Evolutionary conservation across 1,140 invertebrate genomes (phyloP).

Genomic region (Plectus sambesii): DNA sequence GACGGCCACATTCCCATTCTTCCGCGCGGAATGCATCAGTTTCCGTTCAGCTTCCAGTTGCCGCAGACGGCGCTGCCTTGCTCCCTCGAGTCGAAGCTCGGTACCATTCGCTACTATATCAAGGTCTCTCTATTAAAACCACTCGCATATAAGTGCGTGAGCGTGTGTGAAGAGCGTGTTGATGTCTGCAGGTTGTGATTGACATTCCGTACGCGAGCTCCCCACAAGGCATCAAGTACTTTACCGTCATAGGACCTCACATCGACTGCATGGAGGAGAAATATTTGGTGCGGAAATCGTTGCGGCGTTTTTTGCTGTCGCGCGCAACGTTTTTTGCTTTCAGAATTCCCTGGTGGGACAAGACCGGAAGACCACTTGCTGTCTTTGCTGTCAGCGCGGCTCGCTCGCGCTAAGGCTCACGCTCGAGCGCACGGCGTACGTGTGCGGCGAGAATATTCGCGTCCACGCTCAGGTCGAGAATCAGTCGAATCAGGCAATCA

Average conservation of each 20-base stretch:
- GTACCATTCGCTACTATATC: constrained; percentile 58
- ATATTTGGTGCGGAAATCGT: constrained; percentile 57
- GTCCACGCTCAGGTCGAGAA: constrained; percentile 66
- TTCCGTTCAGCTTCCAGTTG: constrained; percentile 65
- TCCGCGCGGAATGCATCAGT: constrained; percentile 62
- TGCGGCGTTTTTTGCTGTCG: constrained; percentile 6
- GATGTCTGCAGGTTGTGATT: constrained; percentile 65
- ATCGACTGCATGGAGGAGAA: constrained; percentile 76
- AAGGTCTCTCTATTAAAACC: constrained; percentile 6
- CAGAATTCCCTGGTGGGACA: constrained; percentile 63
- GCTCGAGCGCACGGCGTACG: constrained; percentile 65
- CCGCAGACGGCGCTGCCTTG: constrained; percentile 66
- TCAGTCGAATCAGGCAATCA: constrained; percentile 61
- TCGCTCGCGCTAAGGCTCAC: constrained; percentile 59
- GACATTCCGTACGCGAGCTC: constrained; percentile 72
- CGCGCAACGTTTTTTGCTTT: constrained; percentile 26
- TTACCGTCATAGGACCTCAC: constrained; percentile 68
- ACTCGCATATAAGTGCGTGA: not conserved
- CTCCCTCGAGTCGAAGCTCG: constrained; percentile 67
- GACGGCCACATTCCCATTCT: constrained; percentile 45
- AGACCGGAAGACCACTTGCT: constrained; percentile 60
- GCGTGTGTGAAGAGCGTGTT: no score
- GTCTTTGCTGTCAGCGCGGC: constrained; percentile 65
- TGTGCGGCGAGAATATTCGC: constrained; percentile 65
- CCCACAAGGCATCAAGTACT: constrained; percentile 72